These are phyloP conservation scores for Phytoseiulus persimilis DNA, from an alignment of 2,888 invertebrate genomes.

Conservation along the genomic window DNA sequence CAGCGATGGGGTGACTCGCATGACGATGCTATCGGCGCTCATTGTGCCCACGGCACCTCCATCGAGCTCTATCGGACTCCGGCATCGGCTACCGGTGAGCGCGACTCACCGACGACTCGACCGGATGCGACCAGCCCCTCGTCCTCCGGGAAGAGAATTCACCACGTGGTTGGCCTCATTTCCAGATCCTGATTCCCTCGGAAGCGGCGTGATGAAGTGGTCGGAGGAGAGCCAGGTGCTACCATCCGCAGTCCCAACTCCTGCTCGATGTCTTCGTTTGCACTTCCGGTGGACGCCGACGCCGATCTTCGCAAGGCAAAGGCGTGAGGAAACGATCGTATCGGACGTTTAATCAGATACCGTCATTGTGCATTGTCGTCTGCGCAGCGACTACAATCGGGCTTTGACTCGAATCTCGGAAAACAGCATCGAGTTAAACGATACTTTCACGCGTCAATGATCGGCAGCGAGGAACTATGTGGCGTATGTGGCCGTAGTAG, in stretches of 20 bases:
- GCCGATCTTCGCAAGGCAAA: neutral
- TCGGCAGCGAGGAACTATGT: neutral
- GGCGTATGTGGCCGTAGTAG: neutral
- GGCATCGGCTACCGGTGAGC: neutral
- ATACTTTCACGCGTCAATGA: slow-evolving; percentile 38
- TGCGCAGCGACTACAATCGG: neutral
- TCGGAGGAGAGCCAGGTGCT: too few relatives aligned
- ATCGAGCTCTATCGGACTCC: neutral
- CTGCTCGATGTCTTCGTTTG: neutral
- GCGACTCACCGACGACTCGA: neutral
- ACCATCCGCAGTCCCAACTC: too few relatives aligned
- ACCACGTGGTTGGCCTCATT: too few relatives aligned
- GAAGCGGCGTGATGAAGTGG: too few relatives aligned
- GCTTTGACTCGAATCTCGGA: neutral
- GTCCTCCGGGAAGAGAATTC: neutral
- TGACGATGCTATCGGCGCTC: neutral
- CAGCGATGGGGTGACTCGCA: neutral
- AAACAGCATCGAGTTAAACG: slow-evolving; percentile 27
- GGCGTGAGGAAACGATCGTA: neutral
- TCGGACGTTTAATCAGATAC: neutral
- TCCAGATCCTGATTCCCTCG: too few relatives aligned
- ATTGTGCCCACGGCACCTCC: neutral
- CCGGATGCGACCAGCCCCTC: neutral
- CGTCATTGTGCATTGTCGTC: neutral
- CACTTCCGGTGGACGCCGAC: neutral